Conservation (phyloP, 2,797 vertebrate genomes). For the Chloroceryle amazona region DNA sequence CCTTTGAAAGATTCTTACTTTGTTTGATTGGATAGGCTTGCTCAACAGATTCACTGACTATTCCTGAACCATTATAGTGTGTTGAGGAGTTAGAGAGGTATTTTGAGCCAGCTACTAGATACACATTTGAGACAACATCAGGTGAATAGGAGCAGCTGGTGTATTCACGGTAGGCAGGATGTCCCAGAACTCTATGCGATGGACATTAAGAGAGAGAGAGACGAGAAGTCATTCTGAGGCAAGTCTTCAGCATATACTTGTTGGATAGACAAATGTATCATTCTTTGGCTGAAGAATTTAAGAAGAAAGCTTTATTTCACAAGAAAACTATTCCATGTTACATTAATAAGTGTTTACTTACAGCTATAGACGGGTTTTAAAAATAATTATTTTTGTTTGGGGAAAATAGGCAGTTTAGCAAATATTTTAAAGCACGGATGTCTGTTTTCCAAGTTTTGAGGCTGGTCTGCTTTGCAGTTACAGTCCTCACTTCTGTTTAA, state of each 20-base stretch:
- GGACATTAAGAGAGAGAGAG: constrained; percentile 68
- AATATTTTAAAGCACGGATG: neutral
- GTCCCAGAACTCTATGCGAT: constrained; percentile 48
- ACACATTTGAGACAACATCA: constrained; percentile 54
- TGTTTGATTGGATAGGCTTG: constrained; percentile 19
- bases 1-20: constrained; percentile 63
- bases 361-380: neutral
- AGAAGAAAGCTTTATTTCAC: neutral
- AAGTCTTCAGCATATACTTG: constrained; percentile 43
- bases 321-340: neutral
- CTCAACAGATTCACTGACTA: constrained; percentile 28
- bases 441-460: neutral
- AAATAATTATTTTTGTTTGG: neutral
- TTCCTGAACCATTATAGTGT: constrained; percentile 9
- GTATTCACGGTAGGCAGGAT: constrained; percentile 48
- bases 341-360: neutral
- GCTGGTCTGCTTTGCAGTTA: neutral
- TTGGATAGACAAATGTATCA: constrained; percentile 47
- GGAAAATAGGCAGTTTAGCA: neutral
- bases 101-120: constrained; percentile 40
- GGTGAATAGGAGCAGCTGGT: constrained; percentile 46
- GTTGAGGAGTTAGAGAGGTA: constrained; percentile 13
- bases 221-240: constrained; percentile 6
- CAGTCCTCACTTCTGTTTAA: neutral
- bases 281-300: neutral